Conservation (phyloP, 2,888 invertebrate genomes). For the Nemoura dubitans region DNA sequence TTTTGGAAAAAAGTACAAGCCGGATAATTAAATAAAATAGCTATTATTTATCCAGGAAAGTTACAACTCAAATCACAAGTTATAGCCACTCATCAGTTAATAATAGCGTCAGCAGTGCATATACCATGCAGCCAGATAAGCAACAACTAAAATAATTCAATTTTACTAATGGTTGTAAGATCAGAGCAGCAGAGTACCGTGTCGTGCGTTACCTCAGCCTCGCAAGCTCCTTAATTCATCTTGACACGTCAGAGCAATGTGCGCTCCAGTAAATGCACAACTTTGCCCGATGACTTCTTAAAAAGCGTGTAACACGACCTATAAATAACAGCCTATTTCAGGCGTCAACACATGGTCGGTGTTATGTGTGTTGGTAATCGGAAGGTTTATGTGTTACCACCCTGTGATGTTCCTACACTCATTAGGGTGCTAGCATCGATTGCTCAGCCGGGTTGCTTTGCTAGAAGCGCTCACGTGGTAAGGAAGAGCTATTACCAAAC, state of each 20-base stretch:
- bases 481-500: neutral
- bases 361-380: slow-evolving; percentile 3
- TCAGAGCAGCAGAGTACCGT: neutral
- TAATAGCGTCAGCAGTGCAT: too few species aligned
- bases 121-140: too few species aligned
- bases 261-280: neutral
- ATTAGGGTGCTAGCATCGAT: slow-evolving; percentile 14
- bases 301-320: slow-evolving; percentile 3
- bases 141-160: neutral
- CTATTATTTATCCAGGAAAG: too few species aligned
- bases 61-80: too few species aligned
- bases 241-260: neutral
- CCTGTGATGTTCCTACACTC: slow-evolving; percentile 8
- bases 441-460: neutral
- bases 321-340: slow-evolving; percentile 15
- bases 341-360: slow-evolving; percentile 17
- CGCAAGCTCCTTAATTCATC: neutral
- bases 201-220: neutral
- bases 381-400: neutral
- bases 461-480: neutral
- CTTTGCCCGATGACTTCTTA: neutral
- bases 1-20: too few species aligned
- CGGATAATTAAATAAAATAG: too few species aligned
- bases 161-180: neutral
- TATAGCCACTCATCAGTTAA: too few species aligned